Evolutionary conservation across 2,888 invertebrate genomes (phyloP).

Genomic region (Cynaeus angustus): DNA sequence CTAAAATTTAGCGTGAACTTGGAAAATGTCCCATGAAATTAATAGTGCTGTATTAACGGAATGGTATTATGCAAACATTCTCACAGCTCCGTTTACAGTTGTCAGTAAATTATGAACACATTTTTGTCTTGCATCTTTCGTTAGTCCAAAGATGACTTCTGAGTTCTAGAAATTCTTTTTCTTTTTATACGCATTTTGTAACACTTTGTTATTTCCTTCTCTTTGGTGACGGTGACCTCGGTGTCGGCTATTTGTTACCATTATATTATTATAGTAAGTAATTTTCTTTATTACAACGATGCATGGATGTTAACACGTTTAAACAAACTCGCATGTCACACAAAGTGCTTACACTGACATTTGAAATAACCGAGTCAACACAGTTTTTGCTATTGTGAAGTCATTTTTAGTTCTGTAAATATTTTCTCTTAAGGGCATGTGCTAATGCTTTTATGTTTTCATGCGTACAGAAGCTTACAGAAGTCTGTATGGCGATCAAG

Average conservation of each 20-base stretch:
- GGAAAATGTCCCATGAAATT: no score
- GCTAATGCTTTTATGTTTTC: conserved; percentile 73
- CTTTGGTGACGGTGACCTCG: conserved; percentile 57
- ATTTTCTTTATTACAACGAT: conserved; percentile 47
- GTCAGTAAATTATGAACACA: conserved; percentile 1
- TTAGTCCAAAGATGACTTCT: background rate
- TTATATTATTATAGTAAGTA: conserved; percentile 57
- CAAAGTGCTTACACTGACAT: background rate
- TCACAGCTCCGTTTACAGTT: no score
- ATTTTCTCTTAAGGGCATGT: conserved; percentile 47
- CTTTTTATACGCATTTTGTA: conserved; percentile 51
- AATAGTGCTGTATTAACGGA: conserved; percentile 5
- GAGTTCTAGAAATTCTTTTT: no score
- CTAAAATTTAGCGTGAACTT: no score
- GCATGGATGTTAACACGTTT: conserved; percentile 39
- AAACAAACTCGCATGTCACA: conserved; percentile 1
- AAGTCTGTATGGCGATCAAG: conserved; percentile 95
- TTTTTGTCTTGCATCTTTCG: conserved; percentile 5
- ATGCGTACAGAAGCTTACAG: conserved; percentile 92
- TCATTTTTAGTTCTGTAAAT: no score
- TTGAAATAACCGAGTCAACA: background rate
- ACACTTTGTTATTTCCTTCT: conserved; percentile 55
- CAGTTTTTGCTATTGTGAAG: background rate
- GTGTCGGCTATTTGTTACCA: conserved; percentile 56
- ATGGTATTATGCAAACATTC: no score